Evolutionary conservation across 2,797 vertebrate species (phyloP).

Genomic region (Rachycentron canadum): DNA sequence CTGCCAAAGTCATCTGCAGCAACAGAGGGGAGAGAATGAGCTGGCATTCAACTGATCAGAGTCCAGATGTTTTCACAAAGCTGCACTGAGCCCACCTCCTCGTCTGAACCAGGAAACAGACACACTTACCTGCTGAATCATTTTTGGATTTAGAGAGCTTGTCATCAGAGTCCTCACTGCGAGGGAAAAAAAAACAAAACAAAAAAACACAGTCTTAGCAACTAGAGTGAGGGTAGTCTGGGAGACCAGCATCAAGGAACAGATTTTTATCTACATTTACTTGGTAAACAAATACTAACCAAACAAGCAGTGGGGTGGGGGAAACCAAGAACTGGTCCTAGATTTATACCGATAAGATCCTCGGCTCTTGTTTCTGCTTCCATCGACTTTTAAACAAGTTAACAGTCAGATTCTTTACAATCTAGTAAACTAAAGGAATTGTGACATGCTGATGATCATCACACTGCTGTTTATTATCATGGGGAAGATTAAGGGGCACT

Average conservation of each 20-base stretch:
- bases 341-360: neutral
- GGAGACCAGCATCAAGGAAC: neutral
- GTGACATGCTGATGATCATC: neutral
- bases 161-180: constrained; percentile 97
- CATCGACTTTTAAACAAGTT: neutral
- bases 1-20: constrained; percentile 90
- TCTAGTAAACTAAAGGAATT: neutral
- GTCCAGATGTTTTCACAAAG: constrained; percentile 4
- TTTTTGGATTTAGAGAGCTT: constrained; percentile 97
- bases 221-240: neutral
- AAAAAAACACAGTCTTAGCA: neutral
- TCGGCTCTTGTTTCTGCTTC: neutral
- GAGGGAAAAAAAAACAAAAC: constrained; percentile 13
- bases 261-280: neutral
- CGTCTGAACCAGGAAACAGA: neutral
- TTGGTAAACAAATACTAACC: neutral
- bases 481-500: neutral
- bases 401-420: neutral
- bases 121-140: constrained; percentile 92
- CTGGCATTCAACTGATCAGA: neutral
- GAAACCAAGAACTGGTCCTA: neutral
- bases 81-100: neutral
- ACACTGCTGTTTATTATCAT: neutral
- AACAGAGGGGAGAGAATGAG: constrained; percentile 9
- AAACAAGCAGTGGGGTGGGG: neutral